These are phyloP conservation scores for Nomada flava DNA, from an alignment of 2,888 invertebrate species.

Conservation along the genomic window DNA sequence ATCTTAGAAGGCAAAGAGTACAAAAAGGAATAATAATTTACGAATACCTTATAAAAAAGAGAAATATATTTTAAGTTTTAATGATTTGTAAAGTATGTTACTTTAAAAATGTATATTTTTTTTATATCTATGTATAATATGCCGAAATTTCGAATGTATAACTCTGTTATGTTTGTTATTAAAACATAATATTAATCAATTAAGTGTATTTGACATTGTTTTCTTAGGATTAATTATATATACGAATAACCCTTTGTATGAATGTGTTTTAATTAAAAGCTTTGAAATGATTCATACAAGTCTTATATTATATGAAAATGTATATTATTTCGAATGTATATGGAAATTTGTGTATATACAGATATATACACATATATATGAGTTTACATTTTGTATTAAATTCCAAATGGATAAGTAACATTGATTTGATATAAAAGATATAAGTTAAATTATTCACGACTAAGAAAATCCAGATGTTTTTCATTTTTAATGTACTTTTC, in stretches of 20 bases:
- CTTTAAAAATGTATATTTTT: neutral
- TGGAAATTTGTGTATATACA: too few species aligned
- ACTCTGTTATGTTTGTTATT: slow-evolving; percentile 2
- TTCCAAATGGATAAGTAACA: too few species aligned
- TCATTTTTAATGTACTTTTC: too few species aligned
- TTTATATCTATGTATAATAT: neutral
- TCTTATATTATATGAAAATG: neutral
- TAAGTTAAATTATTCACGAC: too few species aligned
- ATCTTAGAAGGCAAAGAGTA: neutral
- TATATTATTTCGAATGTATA: neutral
- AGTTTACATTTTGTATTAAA: too few species aligned
- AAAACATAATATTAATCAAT: slow-evolving; percentile 5
- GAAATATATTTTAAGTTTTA: neutral
- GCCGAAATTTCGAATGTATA: neutral
- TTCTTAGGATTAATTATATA: neutral
- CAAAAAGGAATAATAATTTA: neutral
- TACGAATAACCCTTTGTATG: neutral
- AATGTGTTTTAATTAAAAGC: neutral
- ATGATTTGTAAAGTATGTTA: slow-evolving; percentile 12
- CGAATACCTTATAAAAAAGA: neutral
- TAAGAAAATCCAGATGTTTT: too few species aligned
- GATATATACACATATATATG: neutral
- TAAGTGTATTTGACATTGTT: neutral
- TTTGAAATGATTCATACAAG: neutral
- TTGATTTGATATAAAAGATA: too few species aligned